Conservation (phyloP, 2,888 invertebrate species). For the Drosophila helvetica region DNA sequence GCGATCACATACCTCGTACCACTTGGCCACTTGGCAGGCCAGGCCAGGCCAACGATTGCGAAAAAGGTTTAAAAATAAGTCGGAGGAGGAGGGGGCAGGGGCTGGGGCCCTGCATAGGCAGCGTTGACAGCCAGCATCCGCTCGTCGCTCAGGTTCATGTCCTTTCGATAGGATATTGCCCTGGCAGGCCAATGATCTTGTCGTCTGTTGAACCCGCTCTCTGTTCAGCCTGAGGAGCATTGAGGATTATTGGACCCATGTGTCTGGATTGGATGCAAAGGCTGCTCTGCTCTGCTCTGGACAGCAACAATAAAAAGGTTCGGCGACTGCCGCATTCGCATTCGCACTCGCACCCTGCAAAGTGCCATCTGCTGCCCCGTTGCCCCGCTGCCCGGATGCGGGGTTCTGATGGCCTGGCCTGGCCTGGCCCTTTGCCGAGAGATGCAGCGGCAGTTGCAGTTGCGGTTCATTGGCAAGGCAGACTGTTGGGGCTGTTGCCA, state of each 20-base stretch:
- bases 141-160: slow-evolving; percentile 37
- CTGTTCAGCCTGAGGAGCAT: slow-evolving; percentile 27
- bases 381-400: too few relatives aligned
- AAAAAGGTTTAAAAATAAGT: slow-evolving; percentile 49
- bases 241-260: neutral
- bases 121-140: slow-evolving; percentile 43
- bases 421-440: too few relatives aligned
- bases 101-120: neutral
- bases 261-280: too few relatives aligned
- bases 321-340: slow-evolving; percentile 24
- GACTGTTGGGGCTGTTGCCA: slow-evolving; percentile 16
- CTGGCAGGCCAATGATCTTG: slow-evolving; percentile 59
- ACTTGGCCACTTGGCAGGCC: too few relatives aligned
- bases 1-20: too few relatives aligned
- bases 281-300: neutral
- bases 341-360: too few relatives aligned
- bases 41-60: neutral
- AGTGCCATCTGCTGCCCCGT: too few relatives aligned
- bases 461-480: slow-evolving; percentile 47
- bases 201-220: slow-evolving; percentile 51
- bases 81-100: too few relatives aligned
- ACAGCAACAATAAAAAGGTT: slow-evolving; percentile 45
- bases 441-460: slow-evolving; percentile 7
- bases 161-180: slow-evolving; percentile 60
- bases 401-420: too few relatives aligned